Conservation (phyloP, 37 sponge, comb jelly and placozoan genomes). For the Beroe forskalii region DNA sequence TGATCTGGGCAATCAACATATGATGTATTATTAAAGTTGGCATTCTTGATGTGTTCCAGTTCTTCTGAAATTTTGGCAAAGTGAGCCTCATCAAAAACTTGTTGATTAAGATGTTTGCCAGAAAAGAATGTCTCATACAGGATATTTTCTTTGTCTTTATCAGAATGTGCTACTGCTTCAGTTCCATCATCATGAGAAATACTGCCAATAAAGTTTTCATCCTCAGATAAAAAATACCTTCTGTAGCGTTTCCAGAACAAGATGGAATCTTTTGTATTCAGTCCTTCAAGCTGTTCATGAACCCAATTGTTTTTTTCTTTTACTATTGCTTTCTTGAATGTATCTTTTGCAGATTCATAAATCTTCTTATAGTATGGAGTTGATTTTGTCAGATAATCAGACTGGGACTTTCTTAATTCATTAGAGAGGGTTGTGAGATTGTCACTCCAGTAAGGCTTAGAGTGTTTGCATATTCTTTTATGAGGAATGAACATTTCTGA, state of each 20-base stretch:
- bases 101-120: not conserved
- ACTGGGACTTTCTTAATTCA: not conserved
- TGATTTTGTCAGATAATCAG: not conserved
- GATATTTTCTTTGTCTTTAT: not conserved
- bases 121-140: not conserved
- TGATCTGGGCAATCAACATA: not conserved
- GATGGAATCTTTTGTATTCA: not conserved
- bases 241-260: not conserved
- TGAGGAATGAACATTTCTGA: not conserved
- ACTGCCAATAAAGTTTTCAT: not conserved
- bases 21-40: not conserved
- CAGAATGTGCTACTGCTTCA: too few species aligned
- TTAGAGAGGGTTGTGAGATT: not conserved
- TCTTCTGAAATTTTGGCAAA: not conserved
- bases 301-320: not conserved
- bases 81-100: not conserved
- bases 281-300: not conserved
- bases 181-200: not conserved
- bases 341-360: not conserved
- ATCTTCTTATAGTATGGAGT: not conserved
- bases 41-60: not conserved
- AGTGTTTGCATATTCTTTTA: not conserved
- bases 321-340: not conserved
- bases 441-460: not conserved
- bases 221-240: not conserved